Evolutionary conservation across 2,888 invertebrate genomes (phyloP).

Genomic region (Rhagonycha lutea): DNA sequence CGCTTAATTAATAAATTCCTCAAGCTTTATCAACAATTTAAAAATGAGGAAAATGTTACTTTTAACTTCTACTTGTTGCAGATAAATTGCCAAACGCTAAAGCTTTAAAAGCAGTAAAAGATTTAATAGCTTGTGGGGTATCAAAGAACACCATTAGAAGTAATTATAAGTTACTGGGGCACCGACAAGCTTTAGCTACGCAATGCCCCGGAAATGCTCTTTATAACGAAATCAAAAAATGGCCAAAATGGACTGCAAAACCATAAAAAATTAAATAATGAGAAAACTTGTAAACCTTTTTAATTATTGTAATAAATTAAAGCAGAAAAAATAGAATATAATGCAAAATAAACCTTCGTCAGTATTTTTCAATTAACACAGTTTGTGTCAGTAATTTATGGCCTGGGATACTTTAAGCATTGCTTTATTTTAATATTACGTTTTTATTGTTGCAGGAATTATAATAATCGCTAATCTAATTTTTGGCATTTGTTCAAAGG

Average conservation of each 20-base stretch:
- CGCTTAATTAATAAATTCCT: neutral
- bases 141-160: constrained; percentile 50
- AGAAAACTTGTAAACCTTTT: neutral
- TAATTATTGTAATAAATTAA: neutral
- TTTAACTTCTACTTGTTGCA: constrained; percentile 33
- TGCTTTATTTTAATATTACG: neutral
- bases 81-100: constrained; percentile 51
- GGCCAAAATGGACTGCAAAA: constrained; percentile 47
- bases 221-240: constrained; percentile 57
- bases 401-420: neutral
- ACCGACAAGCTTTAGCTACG: constrained; percentile 54
- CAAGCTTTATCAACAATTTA: neutral
- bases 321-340: neutral
- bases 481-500: neutral
- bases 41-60: neutral
- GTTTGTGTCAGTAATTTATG: neutral
- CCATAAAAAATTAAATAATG: constrained; percentile 8
- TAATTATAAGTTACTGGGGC: constrained; percentile 55
- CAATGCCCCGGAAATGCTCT: constrained; percentile 58
- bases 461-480: neutral
- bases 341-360: neutral
- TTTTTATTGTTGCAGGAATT: neutral
- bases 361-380: neutral
- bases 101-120: constrained; percentile 53
- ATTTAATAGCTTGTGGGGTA: constrained; percentile 56